Evolutionary conservation across 2,797 vertebrate species (phyloP).

Genomic region (Platyrinchus mystaceus): DNA sequence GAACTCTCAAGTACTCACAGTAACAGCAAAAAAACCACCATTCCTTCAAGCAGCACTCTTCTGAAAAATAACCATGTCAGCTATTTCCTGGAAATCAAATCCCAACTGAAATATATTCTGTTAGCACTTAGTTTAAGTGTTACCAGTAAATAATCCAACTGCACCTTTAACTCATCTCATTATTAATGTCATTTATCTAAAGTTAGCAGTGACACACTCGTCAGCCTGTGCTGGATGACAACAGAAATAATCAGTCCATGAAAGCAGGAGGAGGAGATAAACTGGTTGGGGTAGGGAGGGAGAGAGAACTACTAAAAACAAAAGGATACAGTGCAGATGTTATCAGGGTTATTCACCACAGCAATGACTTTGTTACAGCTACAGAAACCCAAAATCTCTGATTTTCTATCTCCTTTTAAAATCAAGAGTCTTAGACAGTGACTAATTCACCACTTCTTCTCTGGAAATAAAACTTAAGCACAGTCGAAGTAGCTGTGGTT

Average conservation of each 20-base stretch:
- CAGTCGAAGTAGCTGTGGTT: background rate
- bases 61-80: background rate
- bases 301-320: background rate
- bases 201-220: background rate
- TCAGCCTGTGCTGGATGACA: background rate
- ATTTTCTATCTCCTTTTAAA: background rate
- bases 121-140: background rate
- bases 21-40: background rate
- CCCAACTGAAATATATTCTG: background rate
- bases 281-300: background rate
- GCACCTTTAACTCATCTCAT: background rate
- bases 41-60: background rate
- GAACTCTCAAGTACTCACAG: background rate
- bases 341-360: background rate
- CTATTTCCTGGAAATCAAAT: background rate
- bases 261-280: background rate
- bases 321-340: background rate
- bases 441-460: background rate
- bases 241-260: background rate
- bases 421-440: background rate
- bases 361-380: background rate
- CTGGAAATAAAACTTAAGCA: background rate
- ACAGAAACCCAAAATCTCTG: background rate
- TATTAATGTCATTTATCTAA: constrained; percentile 5
- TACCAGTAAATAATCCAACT: background rate